Evolutionary conservation across 2,797 vertebrate species (phyloP), one percentile per base, ranked within the genome.

Genomic region (Karalla daura): DNA sequence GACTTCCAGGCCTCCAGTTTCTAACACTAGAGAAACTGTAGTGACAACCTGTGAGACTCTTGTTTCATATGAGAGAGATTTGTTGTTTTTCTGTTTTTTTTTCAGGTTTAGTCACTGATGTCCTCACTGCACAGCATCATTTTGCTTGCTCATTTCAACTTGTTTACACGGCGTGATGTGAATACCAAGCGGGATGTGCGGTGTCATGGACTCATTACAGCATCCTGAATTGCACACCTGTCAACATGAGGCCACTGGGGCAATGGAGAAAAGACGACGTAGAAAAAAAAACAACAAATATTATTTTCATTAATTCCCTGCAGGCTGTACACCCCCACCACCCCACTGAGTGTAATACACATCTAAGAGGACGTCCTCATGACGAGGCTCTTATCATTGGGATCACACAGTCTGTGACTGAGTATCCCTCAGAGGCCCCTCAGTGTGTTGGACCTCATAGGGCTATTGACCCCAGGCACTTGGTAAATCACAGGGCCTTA

Each of bases 401-500:
- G 66, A 86, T 83, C 81, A 77, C 78, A 80, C 58, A 15, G 51
- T 51, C 33, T 37, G 66, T 77, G 67, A 69, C 44, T 39, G 60
- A 83, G 71, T 68, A 61, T 70, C 41, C 70, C 86, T 63, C 61
- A 4, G 64, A 55, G 75, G 60, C 58, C 36, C 79, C 71, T 41
- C 58, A 81, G 65, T 62, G 46, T 13, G 51, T 43, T 20, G 41
- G 51, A 78, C 74, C 66, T 81, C 71, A 32, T 8, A 37, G 30
- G 44, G 66, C 71, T 40, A 52, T 53, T 40, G 35, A 53, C 35
- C 61, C 36, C 66, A 49, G 66, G 52, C 56, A 49, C 33, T 44
- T 11, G 60, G 39, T 90, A 86, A 81, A 91, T 88, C 84, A 87
- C 47, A 39, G 39, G 28, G 49, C 63, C 78, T 81, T 85, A 82